Evolutionary conservation across 37 sponge, comb jelly and placozoan species (phyloP).

Genomic region (Amphimedon queenslandica): DNA sequence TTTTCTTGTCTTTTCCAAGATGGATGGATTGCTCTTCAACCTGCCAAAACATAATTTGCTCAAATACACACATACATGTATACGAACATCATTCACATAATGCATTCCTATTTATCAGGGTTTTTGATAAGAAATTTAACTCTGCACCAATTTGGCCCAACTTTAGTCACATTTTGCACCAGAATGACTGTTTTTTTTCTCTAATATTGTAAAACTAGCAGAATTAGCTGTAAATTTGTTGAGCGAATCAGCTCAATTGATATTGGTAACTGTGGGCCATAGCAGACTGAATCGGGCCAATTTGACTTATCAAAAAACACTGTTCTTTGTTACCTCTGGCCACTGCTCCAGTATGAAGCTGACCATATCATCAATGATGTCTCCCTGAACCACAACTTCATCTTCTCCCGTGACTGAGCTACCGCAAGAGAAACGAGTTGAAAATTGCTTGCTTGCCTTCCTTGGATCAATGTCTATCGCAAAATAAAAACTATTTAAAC

Average conservation of each 20-base stretch:
- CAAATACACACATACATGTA: neutral
- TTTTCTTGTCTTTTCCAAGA: slow-evolving; percentile 39
- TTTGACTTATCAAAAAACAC: too few relatives aligned
- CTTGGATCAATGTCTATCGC: slow-evolving; percentile 87
- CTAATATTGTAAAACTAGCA: neutral
- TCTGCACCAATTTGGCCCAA: too few relatives aligned
- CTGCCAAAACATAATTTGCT: slow-evolving; percentile 1
- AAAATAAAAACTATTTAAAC: too few relatives aligned
- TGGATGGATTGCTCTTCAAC: slow-evolving; percentile 57
- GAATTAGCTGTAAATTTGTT: neutral
- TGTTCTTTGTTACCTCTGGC: slow-evolving; percentile 88
- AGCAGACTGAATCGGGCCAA: neutral
- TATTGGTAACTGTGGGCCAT: too few relatives aligned
- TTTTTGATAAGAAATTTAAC: too few relatives aligned
- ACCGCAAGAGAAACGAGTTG: slow-evolving; percentile 93
- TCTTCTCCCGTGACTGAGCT: slow-evolving; percentile 97
- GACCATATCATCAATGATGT: slow-evolving; percentile 70
- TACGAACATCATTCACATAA: neutral
- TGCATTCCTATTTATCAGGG: too few relatives aligned
- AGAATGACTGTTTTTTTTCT: too few relatives aligned
- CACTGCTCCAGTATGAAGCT: slow-evolving; percentile 77
- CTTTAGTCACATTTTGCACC: too few relatives aligned
- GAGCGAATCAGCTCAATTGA: neutral
- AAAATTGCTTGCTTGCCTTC: slow-evolving; percentile 85
- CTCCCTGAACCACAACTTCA: slow-evolving; percentile 95